Evolutionary conservation across 2,888 invertebrate genomes (phyloP).

Genomic region (Timema podura): DNA sequence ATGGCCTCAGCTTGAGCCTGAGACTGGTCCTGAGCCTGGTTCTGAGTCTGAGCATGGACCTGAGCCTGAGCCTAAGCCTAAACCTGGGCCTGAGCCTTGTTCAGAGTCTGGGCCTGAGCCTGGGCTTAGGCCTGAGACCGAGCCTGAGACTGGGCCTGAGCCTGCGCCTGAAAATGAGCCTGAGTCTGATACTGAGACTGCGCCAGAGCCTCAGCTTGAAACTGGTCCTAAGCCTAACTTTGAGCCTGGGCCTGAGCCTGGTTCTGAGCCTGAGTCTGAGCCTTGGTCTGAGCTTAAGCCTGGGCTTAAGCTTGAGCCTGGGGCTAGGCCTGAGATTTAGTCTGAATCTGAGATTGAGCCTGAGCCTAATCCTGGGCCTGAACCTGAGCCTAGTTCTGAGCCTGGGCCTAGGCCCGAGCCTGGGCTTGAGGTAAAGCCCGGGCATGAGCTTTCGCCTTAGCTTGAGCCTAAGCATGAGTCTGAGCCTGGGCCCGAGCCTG

Average conservation of each 20-base stretch:
- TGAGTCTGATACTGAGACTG: slow-evolving; percentile 18
- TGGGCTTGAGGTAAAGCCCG: background rate
- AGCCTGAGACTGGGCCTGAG: slow-evolving; percentile 1
- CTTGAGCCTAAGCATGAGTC: no score
- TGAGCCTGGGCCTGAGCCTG: slow-evolving; percentile 8
- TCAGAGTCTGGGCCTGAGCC: no score
- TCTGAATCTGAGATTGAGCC: slow-evolving; percentile 29
- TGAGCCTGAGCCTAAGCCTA: slow-evolving; percentile 34
- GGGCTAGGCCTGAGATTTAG: slow-evolving; percentile 32
- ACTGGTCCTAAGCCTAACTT: background rate
- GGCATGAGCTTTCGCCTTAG: no score
- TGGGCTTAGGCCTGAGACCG: no score
- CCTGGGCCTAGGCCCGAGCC: background rate
- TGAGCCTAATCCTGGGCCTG: slow-evolving; percentile 12
- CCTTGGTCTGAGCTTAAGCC: no score
- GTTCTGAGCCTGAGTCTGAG: slow-evolving; percentile 13
- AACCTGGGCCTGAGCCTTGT: slow-evolving; percentile 26
- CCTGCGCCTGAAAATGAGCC: background rate
- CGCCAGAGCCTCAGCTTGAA: background rate
- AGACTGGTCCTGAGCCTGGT: slow-evolving; percentile 30
- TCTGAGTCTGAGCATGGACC: no score
- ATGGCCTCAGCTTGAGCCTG: slow-evolving; percentile 29
- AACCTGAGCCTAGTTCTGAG: background rate
- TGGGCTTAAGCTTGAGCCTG: no score
- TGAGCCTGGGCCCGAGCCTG: no score